Evolutionary conservation across 1,140 invertebrate genomes (phyloP), one percentile per base, ranked within the genome.

Genomic region (Lasioglossum baleicum): DNA sequence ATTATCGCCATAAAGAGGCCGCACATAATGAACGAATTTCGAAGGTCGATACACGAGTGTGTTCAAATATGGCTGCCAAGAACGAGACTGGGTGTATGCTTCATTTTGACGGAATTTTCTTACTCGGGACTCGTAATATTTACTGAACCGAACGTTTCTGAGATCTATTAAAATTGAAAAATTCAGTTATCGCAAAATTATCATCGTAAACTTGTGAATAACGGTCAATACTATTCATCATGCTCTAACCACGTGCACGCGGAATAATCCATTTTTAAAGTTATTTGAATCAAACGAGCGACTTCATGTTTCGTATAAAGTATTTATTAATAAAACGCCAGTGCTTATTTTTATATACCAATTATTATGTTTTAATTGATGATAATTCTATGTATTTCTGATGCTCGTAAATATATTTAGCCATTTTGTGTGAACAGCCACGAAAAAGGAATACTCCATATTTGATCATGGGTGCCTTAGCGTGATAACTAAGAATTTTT

Each of bases 371-470:
- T 44, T 42, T n/a, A 31, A 11, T 8, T 2, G 11, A 40, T 7
- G 31, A 8, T 56, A 78, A 40, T 75, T 53, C 42, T 56, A 35
- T 22, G 20, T 31, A 20, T 13, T 48, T 51, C 6, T 8, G n/a
- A 58, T 58, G n/a, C 20, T n/a, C n/a, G 0, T 13, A 40, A 7
- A 0, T 74, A 82, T 35, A 35, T 35, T 35, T 84, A 48, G 84
- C 84, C 84, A 85, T 85, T 78, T 85, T 85, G 84, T 85, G 84
- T 85, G 70, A 75, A 31, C 64, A 51, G 48, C 60, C 65, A 22
- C 60, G 40, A 75, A 70, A 72, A 75, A 85, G 20, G 66, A n/a
- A 26, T 42, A 77, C 80, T 74, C 80, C 80, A 82, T 85, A 82
- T 85, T 82, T 79, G 73, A 53, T 77, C 68, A 60, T 42, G 22